These are phyloP conservation scores for Vanacampus margaritifer DNA, from an alignment of 2,113 vertebrate species.

Conservation along the genomic window DNA sequence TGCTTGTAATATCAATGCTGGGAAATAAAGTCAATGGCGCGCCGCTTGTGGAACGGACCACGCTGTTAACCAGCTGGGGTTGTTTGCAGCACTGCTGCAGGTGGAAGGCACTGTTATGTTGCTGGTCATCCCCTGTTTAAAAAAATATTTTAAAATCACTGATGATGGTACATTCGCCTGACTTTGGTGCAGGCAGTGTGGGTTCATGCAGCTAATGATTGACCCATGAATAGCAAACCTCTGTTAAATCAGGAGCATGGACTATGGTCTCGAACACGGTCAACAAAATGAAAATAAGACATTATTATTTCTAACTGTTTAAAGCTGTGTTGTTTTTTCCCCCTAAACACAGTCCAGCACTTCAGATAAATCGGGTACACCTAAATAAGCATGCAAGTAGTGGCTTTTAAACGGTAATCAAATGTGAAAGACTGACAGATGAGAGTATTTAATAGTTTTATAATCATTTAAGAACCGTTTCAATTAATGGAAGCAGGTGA, in stretches of 20 bases:
- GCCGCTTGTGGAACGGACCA: not conserved
- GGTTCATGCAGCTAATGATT: too few relatives aligned
- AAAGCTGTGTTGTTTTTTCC: too few relatives aligned
- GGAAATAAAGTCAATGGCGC: not conserved
- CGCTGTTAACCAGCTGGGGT: not conserved
- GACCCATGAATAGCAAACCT: too few relatives aligned
- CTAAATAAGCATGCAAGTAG: not conserved
- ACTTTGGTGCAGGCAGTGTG: too few relatives aligned
- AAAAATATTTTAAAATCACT: too few relatives aligned
- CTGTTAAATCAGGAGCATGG: too few relatives aligned
- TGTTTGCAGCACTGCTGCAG: not conserved
- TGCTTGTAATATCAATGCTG: constrained; percentile 10
- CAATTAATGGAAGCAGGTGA: not conserved
- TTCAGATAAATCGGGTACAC: too few relatives aligned
- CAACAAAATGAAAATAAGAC: too few relatives aligned
- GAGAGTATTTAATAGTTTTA: not conserved
- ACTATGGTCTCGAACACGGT: too few relatives aligned
- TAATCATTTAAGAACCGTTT: not conserved
- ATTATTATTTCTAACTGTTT: too few relatives aligned
- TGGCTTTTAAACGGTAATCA: not conserved
- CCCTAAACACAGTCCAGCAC: too few relatives aligned
- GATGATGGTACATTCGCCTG: too few relatives aligned
- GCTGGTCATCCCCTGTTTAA: not conserved
- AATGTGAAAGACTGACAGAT: not conserved
- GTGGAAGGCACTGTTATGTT: not conserved